A percentile compares a stretch with the other conserved stretches of the same genome.
These are phyloP conservation scores for Coptotermes formosanus DNA, from an alignment of 1,140 invertebrate species.

Conservation along the genomic window DNA sequence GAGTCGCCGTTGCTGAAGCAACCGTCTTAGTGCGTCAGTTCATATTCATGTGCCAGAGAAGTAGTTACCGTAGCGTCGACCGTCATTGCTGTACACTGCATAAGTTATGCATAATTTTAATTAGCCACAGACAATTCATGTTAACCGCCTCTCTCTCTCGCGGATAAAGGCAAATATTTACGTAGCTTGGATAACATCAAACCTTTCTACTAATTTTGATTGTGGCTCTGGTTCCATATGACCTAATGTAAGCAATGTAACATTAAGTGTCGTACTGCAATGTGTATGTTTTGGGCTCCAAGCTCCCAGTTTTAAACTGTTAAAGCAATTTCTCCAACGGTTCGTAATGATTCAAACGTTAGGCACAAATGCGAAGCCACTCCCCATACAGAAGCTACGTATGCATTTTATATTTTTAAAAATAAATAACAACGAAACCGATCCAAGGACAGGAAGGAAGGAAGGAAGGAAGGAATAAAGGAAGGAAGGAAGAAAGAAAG, in stretches of 20 bases:
- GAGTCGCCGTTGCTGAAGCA: background rate
- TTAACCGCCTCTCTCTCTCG: background rate
- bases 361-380: background rate
- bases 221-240: background rate
- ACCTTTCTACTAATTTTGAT: background rate
- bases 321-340: background rate
- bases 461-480: too few relatives aligned
- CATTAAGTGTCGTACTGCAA: background rate
- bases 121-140: constrained; percentile 5
- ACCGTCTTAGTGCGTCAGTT: background rate
- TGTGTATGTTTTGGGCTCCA: background rate
- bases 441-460: too few relatives aligned
- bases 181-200: constrained; percentile 5
- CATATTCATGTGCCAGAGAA: background rate
- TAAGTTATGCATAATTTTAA: constrained; percentile 15
- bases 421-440: too few relatives aligned
- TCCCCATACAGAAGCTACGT: too few relatives aligned
- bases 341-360: background rate
- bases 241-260: background rate
- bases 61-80: background rate
- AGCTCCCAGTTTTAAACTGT: background rate
- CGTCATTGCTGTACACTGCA: background rate
- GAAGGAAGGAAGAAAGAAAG: too few relatives aligned
- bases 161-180: background rate
- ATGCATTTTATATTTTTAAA: too few relatives aligned